These are phyloP conservation scores for Lepidocyrtoides sp. DNA, from an alignment of 2,888 invertebrate genomes.

Conservation along the genomic window DNA sequence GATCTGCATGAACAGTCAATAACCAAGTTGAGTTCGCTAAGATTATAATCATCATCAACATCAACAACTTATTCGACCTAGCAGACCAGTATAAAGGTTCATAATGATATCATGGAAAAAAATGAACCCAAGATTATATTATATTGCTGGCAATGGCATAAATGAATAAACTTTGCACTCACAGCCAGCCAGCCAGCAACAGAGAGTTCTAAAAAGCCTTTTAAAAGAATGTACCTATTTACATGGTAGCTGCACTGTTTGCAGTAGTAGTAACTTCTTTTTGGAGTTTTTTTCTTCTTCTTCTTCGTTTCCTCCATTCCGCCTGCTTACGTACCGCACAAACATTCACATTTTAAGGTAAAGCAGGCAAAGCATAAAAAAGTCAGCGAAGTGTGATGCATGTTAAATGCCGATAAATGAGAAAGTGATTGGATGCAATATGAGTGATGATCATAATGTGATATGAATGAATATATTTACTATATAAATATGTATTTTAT, in stretches of 20 bases:
- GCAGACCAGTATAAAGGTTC: background rate
- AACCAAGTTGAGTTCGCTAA: slow-evolving; percentile 44
- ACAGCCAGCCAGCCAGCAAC: background rate
- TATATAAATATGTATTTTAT: background rate
- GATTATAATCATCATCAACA: background rate
- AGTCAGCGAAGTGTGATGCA: slow-evolving; percentile 48
- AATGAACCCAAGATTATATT: slow-evolving; percentile 2
- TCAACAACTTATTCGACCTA: background rate
- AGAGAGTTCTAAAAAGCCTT: background rate
- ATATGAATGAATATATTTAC: background rate
- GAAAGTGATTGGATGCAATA: slow-evolving; percentile 29
- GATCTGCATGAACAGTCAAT: slow-evolving; percentile 69
- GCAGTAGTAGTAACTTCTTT: background rate
- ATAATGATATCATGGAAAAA: background rate
- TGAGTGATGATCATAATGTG: slow-evolving; percentile 19
- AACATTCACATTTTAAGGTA: background rate
- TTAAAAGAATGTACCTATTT: background rate
- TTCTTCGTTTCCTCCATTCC: background rate
- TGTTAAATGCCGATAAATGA: slow-evolving; percentile 58
- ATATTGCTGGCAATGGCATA: background rate
- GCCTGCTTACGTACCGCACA: background rate
- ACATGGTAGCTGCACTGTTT: background rate
- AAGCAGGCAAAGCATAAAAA: background rate
- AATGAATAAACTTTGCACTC: background rate
- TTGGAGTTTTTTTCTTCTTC: background rate